These are phyloP conservation scores for Macaca mulatta DNA, from an alignment of 2,113 vertebrate species.

Conservation along the genomic window DNA sequence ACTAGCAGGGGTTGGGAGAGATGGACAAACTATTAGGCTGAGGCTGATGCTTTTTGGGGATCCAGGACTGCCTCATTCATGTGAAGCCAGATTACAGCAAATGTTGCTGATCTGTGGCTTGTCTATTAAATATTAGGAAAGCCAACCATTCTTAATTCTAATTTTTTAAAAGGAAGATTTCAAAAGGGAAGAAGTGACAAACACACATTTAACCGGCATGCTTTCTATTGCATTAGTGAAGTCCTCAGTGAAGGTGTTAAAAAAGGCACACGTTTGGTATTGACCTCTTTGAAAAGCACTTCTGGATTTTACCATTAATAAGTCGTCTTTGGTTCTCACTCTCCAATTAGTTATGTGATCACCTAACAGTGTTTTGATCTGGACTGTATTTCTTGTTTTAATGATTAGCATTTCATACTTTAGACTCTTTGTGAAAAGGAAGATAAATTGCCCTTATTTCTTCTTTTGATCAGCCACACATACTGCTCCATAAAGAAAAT, in stretches of 20 bases:
- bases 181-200: slow-evolving; percentile 28
- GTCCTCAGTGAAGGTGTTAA: slow-evolving; percentile 36
- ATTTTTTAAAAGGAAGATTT: slow-evolving; percentile 46
- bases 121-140: neutral
- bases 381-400: slow-evolving; percentile 64
- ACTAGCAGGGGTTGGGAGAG: neutral
- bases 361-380: slow-evolving; percentile 65
- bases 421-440: slow-evolving; percentile 45
- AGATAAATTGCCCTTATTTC: slow-evolving; percentile 59
- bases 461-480: slow-evolving; percentile 49
- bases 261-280: neutral
- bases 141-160: neutral
- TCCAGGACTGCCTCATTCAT: neutral
- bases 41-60: neutral
- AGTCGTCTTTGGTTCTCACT: slow-evolving; percentile 39
- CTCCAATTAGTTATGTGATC: slow-evolving; percentile 67
- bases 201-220: neutral
- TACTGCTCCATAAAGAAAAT: neutral
- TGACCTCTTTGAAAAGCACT: slow-evolving; percentile 38
- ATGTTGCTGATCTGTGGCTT: neutral
- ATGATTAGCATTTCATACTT: slow-evolving; percentile 58
- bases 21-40: neutral
- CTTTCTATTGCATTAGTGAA: neutral
- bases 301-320: slow-evolving; percentile 44
- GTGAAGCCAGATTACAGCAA: neutral